Conservation (phyloP, 1,140 invertebrate genomes). For the Piezodorus guildinii region DNA sequence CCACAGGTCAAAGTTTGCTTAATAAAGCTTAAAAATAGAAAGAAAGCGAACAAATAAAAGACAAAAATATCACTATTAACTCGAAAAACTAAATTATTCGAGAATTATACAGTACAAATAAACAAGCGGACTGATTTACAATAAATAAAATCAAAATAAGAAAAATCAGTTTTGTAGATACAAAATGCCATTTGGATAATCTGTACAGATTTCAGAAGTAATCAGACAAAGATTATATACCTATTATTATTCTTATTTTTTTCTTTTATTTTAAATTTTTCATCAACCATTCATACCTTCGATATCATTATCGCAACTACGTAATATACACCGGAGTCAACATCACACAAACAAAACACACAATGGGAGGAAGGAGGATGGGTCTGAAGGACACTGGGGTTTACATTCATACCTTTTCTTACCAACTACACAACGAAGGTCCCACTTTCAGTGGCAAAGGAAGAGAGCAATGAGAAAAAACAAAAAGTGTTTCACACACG, state of each 20-base stretch:
- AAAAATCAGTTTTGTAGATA: no score
- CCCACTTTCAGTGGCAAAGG: conserved; percentile 9
- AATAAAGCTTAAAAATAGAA: conserved; percentile 7
- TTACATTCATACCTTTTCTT: not conserved
- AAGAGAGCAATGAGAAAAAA: no score
- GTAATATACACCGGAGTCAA: conserved; percentile 3
- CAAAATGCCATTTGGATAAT: no score
- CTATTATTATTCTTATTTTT: not conserved
- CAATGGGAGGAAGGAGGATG: not conserved
- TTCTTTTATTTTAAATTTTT: not conserved
- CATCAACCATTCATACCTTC: not conserved
- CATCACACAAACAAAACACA: not conserved
- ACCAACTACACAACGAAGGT: conserved; percentile 11
- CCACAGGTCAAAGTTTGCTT: not conserved
- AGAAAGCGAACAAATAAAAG: conserved; percentile 1
- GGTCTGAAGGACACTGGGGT: not conserved
- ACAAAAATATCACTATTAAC: conserved; percentile 12
- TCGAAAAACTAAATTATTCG: not conserved
- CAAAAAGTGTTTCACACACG: no score
- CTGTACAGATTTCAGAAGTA: no score
- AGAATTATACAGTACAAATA: conserved; percentile 3
- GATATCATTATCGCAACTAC: not conserved
- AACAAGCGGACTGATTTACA: conserved; percentile 7
- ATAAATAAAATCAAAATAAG: conserved; percentile 5
- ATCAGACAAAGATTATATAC: no score